Evolutionary conservation across 2,888 invertebrate species (phyloP).

Genomic region (Monopis laevigella): DNA sequence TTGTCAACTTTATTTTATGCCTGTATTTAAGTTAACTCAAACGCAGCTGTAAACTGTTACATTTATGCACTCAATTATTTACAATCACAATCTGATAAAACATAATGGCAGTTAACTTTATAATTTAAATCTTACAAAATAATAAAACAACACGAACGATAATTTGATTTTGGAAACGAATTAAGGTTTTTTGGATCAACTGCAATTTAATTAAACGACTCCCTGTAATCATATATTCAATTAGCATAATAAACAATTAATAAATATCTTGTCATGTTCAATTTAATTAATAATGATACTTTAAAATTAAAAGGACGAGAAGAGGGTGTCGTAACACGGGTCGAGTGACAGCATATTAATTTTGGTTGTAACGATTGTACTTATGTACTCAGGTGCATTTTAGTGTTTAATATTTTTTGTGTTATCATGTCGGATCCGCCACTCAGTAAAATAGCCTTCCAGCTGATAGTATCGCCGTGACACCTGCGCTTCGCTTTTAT

Average conservation of each 20-base stretch:
- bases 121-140: too few relatives aligned
- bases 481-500: neutral
- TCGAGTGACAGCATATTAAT: constrained; percentile 1
- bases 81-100: too few relatives aligned
- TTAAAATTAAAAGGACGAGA: neutral
- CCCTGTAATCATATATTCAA: too few relatives aligned
- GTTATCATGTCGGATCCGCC: constrained; percentile 16
- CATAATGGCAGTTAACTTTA: too few relatives aligned
- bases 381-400: constrained; percentile 5
- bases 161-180: too few relatives aligned
- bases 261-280: neutral
- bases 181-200: too few relatives aligned
- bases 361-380: neutral
- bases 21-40: too few relatives aligned
- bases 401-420: neutral
- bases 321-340: constrained; percentile 3
- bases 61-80: too few relatives aligned
- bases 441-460: constrained; percentile 28
- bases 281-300: constrained; percentile 2
- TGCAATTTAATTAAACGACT: too few relatives aligned
- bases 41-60: too few relatives aligned
- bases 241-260: constrained; percentile 5
- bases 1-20: too few relatives aligned
- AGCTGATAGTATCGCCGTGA: constrained; percentile 23
- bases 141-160: too few relatives aligned